Conservation (phyloP, 2,888 invertebrate genomes). For the Hemicrepidius hirtus region DNA sequence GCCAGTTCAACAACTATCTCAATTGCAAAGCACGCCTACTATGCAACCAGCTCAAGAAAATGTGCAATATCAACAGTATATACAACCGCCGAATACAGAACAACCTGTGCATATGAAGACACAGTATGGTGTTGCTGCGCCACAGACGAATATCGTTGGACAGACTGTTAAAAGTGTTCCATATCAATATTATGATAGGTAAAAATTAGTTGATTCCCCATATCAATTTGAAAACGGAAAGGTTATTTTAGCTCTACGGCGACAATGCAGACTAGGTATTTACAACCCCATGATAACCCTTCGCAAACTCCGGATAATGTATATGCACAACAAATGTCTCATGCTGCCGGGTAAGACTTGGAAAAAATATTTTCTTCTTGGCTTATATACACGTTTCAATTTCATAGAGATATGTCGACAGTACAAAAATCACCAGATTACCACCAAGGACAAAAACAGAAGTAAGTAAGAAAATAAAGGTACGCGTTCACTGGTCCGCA, state of each 20-base stretch:
- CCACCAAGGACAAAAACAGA: background rate
- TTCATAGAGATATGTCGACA: constrained; percentile 50
- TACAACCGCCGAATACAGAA: constrained; percentile 35
- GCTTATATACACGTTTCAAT: too few species aligned
- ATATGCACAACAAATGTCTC: constrained; percentile 2
- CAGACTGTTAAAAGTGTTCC: constrained; percentile 6
- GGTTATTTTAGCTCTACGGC: constrained; percentile 26
- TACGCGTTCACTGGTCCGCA: too few species aligned
- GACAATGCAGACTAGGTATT: constrained; percentile 30
- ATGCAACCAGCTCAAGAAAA: background rate
- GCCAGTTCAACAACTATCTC: background rate
- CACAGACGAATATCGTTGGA: background rate
- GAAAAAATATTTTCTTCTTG: too few species aligned
- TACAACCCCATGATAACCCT: background rate
- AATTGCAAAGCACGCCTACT: background rate
- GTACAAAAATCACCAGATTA: constrained; percentile 28
- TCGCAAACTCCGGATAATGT: background rate
- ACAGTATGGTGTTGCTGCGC: constrained; percentile 6
- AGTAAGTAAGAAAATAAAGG: constrained; percentile 2
- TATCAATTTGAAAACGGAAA: background rate
- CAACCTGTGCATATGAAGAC: constrained; percentile 29
- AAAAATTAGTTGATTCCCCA: constrained; percentile 6
- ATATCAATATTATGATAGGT: constrained; percentile 53
- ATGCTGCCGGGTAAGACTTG: constrained; percentile 51
- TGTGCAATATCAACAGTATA: constrained; percentile 15